These are phyloP conservation scores for Gambelia wislizenii DNA, from an alignment of 2,797 vertebrate genomes.

Conservation along the genomic window DNA sequence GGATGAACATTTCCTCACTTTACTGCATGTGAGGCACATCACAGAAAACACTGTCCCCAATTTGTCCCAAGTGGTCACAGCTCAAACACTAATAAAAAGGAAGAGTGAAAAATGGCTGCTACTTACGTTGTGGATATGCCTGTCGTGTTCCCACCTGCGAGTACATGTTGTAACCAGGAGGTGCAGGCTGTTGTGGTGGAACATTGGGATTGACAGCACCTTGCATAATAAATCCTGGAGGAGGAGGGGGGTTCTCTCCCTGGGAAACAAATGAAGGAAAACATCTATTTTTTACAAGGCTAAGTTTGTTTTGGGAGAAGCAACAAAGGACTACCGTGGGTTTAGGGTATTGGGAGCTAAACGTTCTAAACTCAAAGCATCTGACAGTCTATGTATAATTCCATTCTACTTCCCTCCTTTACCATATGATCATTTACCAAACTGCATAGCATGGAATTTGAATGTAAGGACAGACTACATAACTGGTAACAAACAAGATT, in stretches of 20 bases:
- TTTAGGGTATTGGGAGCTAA: background rate
- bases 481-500: background rate
- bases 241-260: constrained; percentile 85
- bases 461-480: constrained; percentile 7
- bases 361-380: constrained; percentile 39
- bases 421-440: constrained; percentile 16
- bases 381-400: constrained; percentile 13
- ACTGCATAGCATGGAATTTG: constrained; percentile 16
- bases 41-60: no score
- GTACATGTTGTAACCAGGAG: constrained; percentile 83
- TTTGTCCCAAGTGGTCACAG: background rate
- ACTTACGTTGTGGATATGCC: constrained; percentile 90
- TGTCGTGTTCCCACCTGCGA: constrained; percentile 73
- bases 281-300: constrained; percentile 22
- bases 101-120: background rate
- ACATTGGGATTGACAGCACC: constrained; percentile 70
- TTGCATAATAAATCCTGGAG: constrained; percentile 84
- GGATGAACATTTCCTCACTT: no score
- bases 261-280: constrained; percentile 68
- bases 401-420: constrained; percentile 33
- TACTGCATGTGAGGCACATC: no score
- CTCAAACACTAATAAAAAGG: background rate
- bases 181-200: constrained; percentile 61
- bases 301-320: constrained; percentile 47
- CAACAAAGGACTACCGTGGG: constrained; percentile 12